phyloP scores from a whole-genome alignment of 2,888 invertebrate species.

The Oligia fasciuncula region DNA sequence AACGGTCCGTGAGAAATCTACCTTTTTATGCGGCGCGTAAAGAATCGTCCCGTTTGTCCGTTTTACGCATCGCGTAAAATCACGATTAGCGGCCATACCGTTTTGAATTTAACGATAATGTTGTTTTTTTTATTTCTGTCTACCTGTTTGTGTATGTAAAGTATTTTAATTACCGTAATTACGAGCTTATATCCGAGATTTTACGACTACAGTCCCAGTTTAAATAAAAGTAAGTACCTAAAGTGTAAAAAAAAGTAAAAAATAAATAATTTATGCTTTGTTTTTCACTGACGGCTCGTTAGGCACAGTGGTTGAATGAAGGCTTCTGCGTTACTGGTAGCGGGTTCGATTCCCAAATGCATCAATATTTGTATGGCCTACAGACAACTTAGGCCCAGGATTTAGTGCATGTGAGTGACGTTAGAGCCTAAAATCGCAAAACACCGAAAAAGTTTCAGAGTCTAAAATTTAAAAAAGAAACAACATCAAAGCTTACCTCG shows the following conservation, averaged over 20 bases:
- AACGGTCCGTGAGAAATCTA: conserved; percentile 69
- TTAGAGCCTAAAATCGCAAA: not conserved
- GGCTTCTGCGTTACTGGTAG: not conserved
- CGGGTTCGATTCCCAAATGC: not conserved
- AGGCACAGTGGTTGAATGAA: not conserved
- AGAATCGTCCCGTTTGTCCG: conserved; percentile 36
- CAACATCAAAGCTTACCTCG: conserved; percentile 84
- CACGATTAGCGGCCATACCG: conserved; percentile 50
- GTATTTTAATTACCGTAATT: conserved; percentile 46
- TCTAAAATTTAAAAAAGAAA: not conserved
- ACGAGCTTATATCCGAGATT: conserved; percentile 19
- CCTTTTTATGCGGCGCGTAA: conserved; percentile 65
- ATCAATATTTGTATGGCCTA: not conserved
- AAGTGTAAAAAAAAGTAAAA: conserved; percentile 18
- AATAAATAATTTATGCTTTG: conserved; percentile 2
- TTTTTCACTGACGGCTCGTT: conserved; percentile 1
- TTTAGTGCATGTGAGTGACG: not conserved
- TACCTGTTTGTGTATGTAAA: conserved; percentile 21
- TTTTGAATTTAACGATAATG: conserved; percentile 53
- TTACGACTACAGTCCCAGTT: conserved; percentile 31
- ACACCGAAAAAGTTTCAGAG: fast-evolving
- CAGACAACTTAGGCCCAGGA: not conserved
- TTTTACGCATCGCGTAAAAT: conserved; percentile 63
- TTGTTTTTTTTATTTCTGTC: conserved; percentile 33
- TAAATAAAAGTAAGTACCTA: conserved; percentile 28